phyloP scores from a whole-genome alignment of 2,113 vertebrate species.

The Hydropotes inermis region DNA sequence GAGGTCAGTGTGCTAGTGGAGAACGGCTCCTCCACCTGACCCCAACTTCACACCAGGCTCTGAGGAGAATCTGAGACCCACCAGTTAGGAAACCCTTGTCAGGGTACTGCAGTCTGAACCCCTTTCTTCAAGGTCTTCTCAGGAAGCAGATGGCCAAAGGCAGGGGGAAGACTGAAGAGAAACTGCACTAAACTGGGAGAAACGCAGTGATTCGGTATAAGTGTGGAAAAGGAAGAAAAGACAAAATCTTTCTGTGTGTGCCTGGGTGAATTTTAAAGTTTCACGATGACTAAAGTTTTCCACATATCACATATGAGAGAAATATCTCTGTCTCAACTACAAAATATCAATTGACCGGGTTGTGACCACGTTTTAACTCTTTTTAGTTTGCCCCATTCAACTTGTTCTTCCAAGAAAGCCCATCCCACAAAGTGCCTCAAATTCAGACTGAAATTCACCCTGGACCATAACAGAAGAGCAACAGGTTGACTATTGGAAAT shows the following conservation, averaged over 20 bases:
- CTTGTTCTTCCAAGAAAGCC: background rate
- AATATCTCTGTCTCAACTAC: background rate
- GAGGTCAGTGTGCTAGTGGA: slow-evolving; percentile 80
- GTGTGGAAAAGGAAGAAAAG: background rate
- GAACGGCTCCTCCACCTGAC: slow-evolving; percentile 83
- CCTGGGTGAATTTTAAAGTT: background rate
- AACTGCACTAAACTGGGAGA: background rate
- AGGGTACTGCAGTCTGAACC: slow-evolving; percentile 63
- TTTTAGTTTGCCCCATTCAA: background rate
- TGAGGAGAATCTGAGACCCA: slow-evolving; percentile 74
- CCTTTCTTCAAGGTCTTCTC: slow-evolving; percentile 76
- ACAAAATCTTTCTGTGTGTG: background rate
- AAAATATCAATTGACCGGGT: background rate
- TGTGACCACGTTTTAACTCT: background rate
- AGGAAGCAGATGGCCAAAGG: slow-evolving; percentile 74
- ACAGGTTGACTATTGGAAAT: background rate
- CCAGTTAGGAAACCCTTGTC: slow-evolving; percentile 71
- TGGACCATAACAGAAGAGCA: background rate
- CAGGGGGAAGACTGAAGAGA: slow-evolving; percentile 60
- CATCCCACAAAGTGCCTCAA: background rate
- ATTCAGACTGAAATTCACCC: background rate
- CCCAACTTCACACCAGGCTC: slow-evolving; percentile 80
- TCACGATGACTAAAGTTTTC: background rate
- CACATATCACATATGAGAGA: background rate
- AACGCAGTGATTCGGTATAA: background rate